Conservation (phyloP, 2,888 invertebrate species). For the Notocelia uddmanniana region DNA sequence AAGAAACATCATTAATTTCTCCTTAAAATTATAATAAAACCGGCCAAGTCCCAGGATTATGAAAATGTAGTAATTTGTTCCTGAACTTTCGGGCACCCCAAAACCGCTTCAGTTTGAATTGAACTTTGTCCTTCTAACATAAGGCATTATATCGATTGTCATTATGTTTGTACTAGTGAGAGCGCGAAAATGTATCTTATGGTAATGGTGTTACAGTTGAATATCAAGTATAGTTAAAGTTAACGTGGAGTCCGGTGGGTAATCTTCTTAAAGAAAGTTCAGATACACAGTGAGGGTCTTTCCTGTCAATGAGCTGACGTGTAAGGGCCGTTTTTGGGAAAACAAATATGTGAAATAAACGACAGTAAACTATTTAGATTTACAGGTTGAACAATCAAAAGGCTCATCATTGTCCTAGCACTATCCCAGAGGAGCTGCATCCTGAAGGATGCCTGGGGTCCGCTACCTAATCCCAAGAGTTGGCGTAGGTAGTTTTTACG, state of each 20-base stretch:
- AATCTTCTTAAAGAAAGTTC: slow-evolving; percentile 40
- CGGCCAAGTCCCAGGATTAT: slow-evolving; percentile 30
- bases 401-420: too few species aligned
- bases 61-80: slow-evolving; percentile 42
- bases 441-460: too few species aligned
- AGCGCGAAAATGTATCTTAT: neutral
- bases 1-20: slow-evolving; percentile 30
- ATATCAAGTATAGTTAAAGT: neutral
- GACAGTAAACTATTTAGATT: neutral
- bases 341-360: neutral
- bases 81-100: slow-evolving; percentile 21
- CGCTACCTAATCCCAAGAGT: too few species aligned
- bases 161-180: neutral
- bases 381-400: too few species aligned
- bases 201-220: neutral
- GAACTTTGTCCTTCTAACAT: neutral
- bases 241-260: neutral
- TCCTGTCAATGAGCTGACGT: neutral
- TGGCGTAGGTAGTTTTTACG: too few species aligned
- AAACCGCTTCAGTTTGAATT: neutral
- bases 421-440: too few species aligned
- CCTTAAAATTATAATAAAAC: slow-evolving; percentile 39
- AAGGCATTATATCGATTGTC: neutral
- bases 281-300: slow-evolving; percentile 24
- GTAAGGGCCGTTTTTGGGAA: neutral